These are phyloP conservation scores for Philopotamus ludificatus DNA, from an alignment of 1,140 invertebrate genomes.

Conservation along the genomic window DNA sequence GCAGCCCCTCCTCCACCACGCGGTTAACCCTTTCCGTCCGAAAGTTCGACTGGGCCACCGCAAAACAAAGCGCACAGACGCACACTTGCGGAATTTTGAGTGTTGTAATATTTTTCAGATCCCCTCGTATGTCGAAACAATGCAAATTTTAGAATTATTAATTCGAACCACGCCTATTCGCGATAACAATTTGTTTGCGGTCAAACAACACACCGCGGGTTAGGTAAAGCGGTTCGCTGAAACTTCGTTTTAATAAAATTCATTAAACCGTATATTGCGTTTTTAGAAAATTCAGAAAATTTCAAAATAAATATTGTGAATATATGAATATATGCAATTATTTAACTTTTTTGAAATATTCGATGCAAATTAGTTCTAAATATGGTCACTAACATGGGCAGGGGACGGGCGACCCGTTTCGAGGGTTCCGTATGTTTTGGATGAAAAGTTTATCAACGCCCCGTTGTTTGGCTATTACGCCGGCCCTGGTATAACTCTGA, in stretches of 20 bases:
- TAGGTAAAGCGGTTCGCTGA: too few species aligned
- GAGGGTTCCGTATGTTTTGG: slow-evolving; percentile 7
- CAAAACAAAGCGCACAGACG: neutral
- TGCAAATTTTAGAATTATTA: slow-evolving; percentile 1
- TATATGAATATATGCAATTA: too few species aligned
- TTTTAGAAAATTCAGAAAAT: too few species aligned
- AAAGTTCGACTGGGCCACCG: slow-evolving; percentile 4
- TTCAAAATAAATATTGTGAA: too few species aligned
- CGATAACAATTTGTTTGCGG: neutral
- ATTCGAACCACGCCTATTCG: neutral
- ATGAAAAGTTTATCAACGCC: slow-evolving; percentile 19
- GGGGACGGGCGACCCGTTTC: neutral
- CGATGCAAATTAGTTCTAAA: too few species aligned
- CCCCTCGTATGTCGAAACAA: neutral
- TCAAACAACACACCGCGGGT: neutral
- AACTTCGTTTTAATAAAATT: too few species aligned
- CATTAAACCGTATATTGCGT: too few species aligned
- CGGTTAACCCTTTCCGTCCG: slow-evolving; percentile 5
- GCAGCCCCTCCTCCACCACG: neutral
- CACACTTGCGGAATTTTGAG: neutral
- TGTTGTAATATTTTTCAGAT: neutral
- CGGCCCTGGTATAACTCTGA: slow-evolving; percentile 13
- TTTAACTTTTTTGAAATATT: too few species aligned
- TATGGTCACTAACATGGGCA: neutral
- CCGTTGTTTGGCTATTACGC: slow-evolving; percentile 13